Conservation (phyloP, 1,140 invertebrate genomes). For the Caenorhabditis brenneri region DNA sequence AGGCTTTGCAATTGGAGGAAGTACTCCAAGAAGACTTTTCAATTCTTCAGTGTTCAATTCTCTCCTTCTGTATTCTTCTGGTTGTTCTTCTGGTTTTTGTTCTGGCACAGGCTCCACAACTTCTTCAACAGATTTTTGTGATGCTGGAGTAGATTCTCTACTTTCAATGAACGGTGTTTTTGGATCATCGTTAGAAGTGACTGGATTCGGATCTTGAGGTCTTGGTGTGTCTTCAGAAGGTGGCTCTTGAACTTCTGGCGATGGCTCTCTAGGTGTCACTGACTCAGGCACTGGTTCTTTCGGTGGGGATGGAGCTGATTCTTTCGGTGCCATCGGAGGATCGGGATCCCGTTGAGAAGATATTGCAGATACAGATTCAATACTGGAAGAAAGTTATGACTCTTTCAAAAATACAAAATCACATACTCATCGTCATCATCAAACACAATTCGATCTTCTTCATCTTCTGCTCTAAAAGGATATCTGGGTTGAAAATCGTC, state of each 20-base stretch:
- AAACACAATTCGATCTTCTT: conserved; percentile 26
- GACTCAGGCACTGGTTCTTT: too few relatives aligned
- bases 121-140: conserved; percentile 21
- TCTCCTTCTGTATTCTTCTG: not conserved
- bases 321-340: not conserved
- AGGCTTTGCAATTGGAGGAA: conserved; percentile 51
- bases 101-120: not conserved
- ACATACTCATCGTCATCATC: conserved; percentile 44
- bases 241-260: not conserved
- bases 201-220: not conserved
- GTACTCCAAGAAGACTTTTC: not conserved
- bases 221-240: not conserved
- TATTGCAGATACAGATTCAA: conserved; percentile 18
- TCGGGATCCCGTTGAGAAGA: not conserved
- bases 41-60: not conserved
- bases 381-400: not conserved
- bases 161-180: not conserved
- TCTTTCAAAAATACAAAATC: not conserved
- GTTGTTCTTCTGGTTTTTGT: not conserved
- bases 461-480: not conserved
- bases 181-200: not conserved
- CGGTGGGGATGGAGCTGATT: not conserved
- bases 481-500: not conserved
- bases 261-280: not conserved
- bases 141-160: not conserved